Evolutionary conservation across 2,888 invertebrate genomes (phyloP).

Genomic region (Eristalis arbustorum): DNA sequence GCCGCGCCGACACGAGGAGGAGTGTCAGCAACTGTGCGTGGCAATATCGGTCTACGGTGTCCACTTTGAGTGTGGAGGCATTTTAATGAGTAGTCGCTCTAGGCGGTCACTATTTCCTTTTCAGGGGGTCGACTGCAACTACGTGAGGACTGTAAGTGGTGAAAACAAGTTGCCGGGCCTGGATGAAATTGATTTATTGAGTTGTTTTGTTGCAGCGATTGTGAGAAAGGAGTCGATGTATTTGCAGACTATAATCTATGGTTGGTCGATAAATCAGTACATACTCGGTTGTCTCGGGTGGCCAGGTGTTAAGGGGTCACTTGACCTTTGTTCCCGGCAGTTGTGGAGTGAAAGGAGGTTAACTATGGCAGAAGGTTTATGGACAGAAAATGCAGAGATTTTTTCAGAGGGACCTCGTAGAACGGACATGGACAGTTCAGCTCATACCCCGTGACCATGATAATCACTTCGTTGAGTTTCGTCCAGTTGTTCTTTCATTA

Average conservation of each 20-base stretch:
- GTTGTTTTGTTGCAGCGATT: neutral
- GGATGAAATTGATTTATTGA: neutral
- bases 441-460: no score
- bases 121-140: neutral
- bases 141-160: neutral
- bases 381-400: no score
- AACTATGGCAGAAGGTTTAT: no score
- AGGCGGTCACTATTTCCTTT: neutral
- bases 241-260: neutral
- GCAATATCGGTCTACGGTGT: neutral
- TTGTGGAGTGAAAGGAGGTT: no score
- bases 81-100: neutral
- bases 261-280: neutral
- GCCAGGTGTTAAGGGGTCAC: neutral
- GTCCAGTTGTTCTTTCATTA: no score
- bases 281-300: no score
- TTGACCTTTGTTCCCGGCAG: neutral
- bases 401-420: no score
- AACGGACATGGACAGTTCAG: no score
- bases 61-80: neutral
- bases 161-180: neutral
- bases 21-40: neutral
- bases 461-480: no score
- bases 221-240: neutral
- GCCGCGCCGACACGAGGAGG: neutral